These are phyloP conservation scores for Caenorhabditis sp. DNA, from an alignment of 2,888 invertebrate genomes.

Conservation along the genomic window DNA sequence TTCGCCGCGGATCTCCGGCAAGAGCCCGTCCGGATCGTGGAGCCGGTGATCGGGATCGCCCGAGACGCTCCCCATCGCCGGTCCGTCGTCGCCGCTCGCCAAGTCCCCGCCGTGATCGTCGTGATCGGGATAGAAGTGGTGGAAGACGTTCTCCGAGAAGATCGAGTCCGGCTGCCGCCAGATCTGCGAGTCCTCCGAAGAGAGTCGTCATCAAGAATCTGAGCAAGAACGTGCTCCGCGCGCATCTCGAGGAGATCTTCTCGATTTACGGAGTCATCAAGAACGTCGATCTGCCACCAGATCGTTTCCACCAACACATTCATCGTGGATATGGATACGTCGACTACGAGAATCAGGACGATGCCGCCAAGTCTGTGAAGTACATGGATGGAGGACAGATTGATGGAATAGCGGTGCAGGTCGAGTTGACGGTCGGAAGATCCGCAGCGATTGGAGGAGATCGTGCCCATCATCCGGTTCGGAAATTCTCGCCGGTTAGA, in stretches of 20 bases:
- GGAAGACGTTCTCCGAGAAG: slow-evolving; percentile 54
- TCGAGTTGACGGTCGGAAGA: slow-evolving; percentile 67
- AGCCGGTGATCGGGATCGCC: slow-evolving; percentile 55
- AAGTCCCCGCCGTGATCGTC: slow-evolving; percentile 64
- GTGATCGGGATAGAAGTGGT: slow-evolving; percentile 65
- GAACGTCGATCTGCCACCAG: slow-evolving; percentile 92
- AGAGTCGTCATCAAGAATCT: slow-evolving; percentile 72
- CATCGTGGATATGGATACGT: slow-evolving; percentile 97
- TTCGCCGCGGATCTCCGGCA: slow-evolving; percentile 67
- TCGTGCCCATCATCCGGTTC: not conserved
- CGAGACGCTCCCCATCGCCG: slow-evolving; percentile 64
- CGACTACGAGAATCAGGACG: slow-evolving; percentile 94
- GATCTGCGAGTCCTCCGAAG: slow-evolving; percentile 64
- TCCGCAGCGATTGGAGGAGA: no score
- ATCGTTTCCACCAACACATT: slow-evolving; percentile 91
- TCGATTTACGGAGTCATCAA: slow-evolving; percentile 88
- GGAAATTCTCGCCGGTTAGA: slow-evolving; percentile 13
- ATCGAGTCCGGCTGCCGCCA: slow-evolving; percentile 13
- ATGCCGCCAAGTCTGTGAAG: slow-evolving; percentile 98
- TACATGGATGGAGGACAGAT: slow-evolving; percentile 94
- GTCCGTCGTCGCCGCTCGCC: slow-evolving; percentile 66
- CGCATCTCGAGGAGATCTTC: slow-evolving; percentile 94
- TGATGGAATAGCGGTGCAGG: slow-evolving; percentile 72
- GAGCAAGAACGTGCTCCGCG: slow-evolving; percentile 83
- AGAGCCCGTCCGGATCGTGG: slow-evolving; percentile 70